Percentiles rank a stretch among this genome's conserved stretches.
These are phyloP conservation scores for Micoletzkya japonica DNA, from an alignment of 2,888 invertebrate species.

Conservation along the genomic window DNA sequence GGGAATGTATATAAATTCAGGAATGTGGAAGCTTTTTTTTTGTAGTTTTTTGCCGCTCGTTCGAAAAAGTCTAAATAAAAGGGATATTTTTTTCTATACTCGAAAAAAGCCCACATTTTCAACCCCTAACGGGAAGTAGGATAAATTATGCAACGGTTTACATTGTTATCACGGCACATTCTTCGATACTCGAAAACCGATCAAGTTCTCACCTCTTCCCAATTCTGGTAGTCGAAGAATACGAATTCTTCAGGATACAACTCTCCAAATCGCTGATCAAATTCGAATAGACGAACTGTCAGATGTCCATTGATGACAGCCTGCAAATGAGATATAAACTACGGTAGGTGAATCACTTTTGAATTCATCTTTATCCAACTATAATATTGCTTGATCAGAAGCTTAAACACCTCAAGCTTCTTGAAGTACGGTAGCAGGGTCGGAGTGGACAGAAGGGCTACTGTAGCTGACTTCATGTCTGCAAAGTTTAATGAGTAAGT, in stretches of 20 bases:
- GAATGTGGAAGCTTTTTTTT: too few relatives aligned
- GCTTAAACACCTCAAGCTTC: slow-evolving; percentile 34
- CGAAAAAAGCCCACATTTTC: too few relatives aligned
- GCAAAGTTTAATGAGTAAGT: not conserved
- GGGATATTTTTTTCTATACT: too few relatives aligned
- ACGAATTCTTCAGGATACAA: slow-evolving; percentile 76
- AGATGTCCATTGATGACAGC: slow-evolving; percentile 32
- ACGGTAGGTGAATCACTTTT: not conserved
- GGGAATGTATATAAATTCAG: too few relatives aligned
- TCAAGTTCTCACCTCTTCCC: not conserved
- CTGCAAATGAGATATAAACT: slow-evolving; percentile 63
- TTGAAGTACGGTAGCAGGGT: slow-evolving; percentile 44
- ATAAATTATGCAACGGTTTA: not conserved
- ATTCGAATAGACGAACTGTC: slow-evolving; percentile 73
- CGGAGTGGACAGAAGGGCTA: slow-evolving; percentile 47
- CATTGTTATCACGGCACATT: not conserved
- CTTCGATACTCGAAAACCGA: not conserved
- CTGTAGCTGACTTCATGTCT: slow-evolving; percentile 26
- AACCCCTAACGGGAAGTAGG: not conserved
- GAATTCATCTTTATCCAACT: not conserved
- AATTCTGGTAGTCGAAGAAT: slow-evolving; percentile 78
- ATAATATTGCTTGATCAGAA: not conserved
- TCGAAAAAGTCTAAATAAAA: too few relatives aligned
- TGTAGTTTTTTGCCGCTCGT: too few relatives aligned
- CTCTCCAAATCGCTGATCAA: slow-evolving; percentile 74